These are phyloP conservation scores for Prolemur simus DNA, from an alignment of 2,113 vertebrate genomes.

Conservation along the genomic window DNA sequence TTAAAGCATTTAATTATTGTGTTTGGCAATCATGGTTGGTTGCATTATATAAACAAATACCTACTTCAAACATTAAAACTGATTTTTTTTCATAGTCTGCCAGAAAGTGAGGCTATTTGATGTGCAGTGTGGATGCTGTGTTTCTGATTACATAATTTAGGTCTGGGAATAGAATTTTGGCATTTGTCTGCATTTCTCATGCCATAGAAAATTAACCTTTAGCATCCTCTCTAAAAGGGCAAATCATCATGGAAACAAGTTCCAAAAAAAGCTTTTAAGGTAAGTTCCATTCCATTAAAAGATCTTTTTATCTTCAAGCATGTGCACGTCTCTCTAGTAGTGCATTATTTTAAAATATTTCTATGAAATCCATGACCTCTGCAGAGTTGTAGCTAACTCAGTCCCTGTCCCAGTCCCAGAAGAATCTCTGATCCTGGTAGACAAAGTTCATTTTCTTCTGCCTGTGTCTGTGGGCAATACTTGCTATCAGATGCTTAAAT, in stretches of 20 bases:
- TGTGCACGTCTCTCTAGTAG: background rate
- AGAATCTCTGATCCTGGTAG: background rate
- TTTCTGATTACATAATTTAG: conserved; percentile 67
- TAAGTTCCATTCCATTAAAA: background rate
- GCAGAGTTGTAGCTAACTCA: background rate
- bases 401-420: background rate
- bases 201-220: conserved; percentile 54
- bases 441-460: background rate
- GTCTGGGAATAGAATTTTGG: conserved; percentile 70
- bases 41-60: conserved; percentile 79
- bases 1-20: conserved; percentile 82
- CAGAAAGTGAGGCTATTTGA: conserved; percentile 76
- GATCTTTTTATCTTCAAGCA: background rate
- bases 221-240: conserved; percentile 6
- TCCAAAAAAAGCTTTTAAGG: conserved; percentile 7
- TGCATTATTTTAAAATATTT: background rate
- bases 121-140: conserved; percentile 61
- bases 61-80: conserved; percentile 77
- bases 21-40: conserved; percentile 80
- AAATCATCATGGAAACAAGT: background rate
- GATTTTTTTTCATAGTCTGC: conserved; percentile 78
- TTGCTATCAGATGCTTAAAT: background rate
- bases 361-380: background rate
- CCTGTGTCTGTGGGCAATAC: background rate
- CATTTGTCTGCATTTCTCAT: conserved; percentile 28